Evolutionary conservation across 2,888 invertebrate species (phyloP), one percentile per base, ranked within the genome.

Genomic region (Harpalus rubripes): DNA sequence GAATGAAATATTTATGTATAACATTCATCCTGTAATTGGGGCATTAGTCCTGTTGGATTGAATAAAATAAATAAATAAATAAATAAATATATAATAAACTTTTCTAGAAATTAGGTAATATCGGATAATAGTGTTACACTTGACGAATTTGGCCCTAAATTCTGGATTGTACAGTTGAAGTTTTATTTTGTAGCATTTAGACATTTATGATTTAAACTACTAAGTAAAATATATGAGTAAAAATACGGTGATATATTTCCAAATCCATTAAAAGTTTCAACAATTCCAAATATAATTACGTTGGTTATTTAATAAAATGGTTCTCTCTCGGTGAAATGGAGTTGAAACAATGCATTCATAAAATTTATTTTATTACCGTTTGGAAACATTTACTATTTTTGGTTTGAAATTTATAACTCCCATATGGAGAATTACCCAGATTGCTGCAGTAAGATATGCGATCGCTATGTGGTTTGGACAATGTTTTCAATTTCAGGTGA

Each of bases 401-500:
- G 26, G 72, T 39, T 39, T 68, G 39, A 68, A 68, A 68, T 68
- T 12, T 68, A 39, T 39, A 39, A 68, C 68, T 68, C 32, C 18
- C 44, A 74, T 16, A 41, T 44, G 16, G 16, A 72, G 72, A 72
- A 72, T 72, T 41, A 15, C 41, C 41, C 44, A 41, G 44, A 72
- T 72, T 74, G 41, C 41, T 74, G 32, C 44, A n/a, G 72, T 74
- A 16, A 72, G 41, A 72, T 72, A 72, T 72, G 44, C 18, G 44
- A 12, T 44, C 72, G 44, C 52, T 74, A 68, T 32, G 44, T 44
- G 68, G 15, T 68, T 39, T 68, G 18, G 72, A 18, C 44, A 74
- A 18, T 7, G 72, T 44, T 44, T 68, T 18, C 44, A 41, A 44
- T 74, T 74, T 44, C 18, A 44, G 72, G 44, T 74, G 39, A 68